Conservation (phyloP, 1,140 invertebrate species). For the Catajapyx aquilonaris region DNA sequence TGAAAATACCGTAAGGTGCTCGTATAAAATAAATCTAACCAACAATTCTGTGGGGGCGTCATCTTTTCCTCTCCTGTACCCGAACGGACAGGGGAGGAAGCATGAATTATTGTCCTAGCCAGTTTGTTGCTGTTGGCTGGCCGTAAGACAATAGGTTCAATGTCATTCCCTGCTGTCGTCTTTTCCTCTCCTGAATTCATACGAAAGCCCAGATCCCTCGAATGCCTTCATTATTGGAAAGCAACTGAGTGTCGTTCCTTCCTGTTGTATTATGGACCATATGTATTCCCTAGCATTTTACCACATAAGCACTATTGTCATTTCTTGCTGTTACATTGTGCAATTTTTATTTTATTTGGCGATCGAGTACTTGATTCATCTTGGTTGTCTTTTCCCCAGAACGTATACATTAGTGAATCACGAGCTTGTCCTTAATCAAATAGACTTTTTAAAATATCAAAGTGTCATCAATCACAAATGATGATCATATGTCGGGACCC, state of each 20-base stretch:
- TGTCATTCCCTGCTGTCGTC: background rate
- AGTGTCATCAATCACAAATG: no score
- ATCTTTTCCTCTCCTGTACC: no score
- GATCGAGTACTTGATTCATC: background rate
- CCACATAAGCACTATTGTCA: no score
- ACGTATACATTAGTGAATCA: slow-evolving; percentile 5
- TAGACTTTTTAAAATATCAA: no score
- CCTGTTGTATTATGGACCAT: slow-evolving; percentile 7
- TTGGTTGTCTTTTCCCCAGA: slow-evolving; percentile 5
- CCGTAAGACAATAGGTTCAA: background rate
- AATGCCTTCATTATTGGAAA: slow-evolving; percentile 8
- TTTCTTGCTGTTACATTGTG: slow-evolving; percentile 6
- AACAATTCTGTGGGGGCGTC: no score
- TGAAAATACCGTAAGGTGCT: no score
- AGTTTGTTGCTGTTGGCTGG: slow-evolving; percentile 5
- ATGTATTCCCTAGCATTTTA: slow-evolving; percentile 4
- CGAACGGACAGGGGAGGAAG: no score
- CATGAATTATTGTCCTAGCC: slow-evolving; percentile 5
- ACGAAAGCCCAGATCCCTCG: slow-evolving; percentile 5
- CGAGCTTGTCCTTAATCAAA: no score
- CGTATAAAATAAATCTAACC: no score
- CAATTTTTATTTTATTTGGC: slow-evolving; percentile 6
- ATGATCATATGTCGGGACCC: no score
- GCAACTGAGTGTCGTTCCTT: slow-evolving; percentile 9
- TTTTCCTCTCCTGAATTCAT: slow-evolving; percentile 6